A percentile compares a stretch with the other conserved stretches of the same genome.
Evolutionary conservation across 2,888 invertebrate species (phyloP).

Genomic region (Tholera decimalis): DNA sequence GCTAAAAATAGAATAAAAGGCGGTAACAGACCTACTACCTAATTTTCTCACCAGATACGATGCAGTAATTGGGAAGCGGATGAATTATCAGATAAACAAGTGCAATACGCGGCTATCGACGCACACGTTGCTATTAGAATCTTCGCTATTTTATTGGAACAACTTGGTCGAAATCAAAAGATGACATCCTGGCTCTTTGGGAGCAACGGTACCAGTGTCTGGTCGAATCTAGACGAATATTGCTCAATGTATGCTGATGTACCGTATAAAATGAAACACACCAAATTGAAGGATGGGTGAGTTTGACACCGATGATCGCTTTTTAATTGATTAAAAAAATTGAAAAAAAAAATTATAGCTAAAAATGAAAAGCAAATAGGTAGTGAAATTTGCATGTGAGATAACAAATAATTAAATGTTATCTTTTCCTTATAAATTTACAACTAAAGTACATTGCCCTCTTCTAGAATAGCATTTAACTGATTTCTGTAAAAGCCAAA

Average conservation of each 20-base stretch:
- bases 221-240: constrained; percentile 70
- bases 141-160: constrained; percentile 89
- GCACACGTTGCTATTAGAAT: constrained; percentile 94
- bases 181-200: constrained; percentile 52
- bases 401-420: constrained; percentile 3
- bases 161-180: constrained; percentile 52
- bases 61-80: constrained; percentile 95
- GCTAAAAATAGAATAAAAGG: too few relatives aligned
- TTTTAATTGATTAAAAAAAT: too few relatives aligned
- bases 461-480: not conserved
- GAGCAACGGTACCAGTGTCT: constrained; percentile 52
- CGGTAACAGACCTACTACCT: not conserved
- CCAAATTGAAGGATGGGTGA: constrained; percentile 65
- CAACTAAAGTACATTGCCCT: not conserved
- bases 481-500: too few relatives aligned
- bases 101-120: constrained; percentile 94
- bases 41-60: constrained; percentile 83
- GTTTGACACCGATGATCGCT: constrained; percentile 38
- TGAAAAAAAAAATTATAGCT: too few relatives aligned
- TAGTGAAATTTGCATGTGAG: not conserved
- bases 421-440: constrained; percentile 20
- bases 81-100: constrained; percentile 91
- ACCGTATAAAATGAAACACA: constrained; percentile 72
- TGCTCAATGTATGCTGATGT: constrained; percentile 76
- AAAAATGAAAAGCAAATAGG: constrained; percentile 9